phyloP scores from a whole-genome alignment of 2,888 invertebrate genomes.

The Adineta ricciae region DNA sequence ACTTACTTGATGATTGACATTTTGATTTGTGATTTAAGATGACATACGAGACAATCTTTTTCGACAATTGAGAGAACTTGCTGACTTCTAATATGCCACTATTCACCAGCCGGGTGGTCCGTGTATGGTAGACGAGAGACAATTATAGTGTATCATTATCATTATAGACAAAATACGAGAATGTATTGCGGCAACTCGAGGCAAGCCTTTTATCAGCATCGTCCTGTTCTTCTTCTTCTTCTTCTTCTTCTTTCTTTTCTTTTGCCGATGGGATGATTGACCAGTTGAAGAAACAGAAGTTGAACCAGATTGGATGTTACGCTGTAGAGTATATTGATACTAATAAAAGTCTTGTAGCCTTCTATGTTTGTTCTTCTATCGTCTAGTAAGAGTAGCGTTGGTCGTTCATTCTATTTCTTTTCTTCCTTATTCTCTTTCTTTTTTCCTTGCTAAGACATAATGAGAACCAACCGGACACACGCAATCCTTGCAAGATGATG shows the following conservation, averaged over 20 bases:
- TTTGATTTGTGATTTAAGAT: neutral
- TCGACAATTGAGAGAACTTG: neutral
- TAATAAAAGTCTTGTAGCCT: neutral
- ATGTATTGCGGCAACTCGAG: neutral
- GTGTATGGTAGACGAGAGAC: neutral
- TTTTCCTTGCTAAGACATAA: neutral
- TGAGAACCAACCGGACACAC: neutral
- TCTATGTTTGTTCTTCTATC: neutral
- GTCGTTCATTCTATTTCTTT: neutral
- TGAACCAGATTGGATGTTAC: neutral
- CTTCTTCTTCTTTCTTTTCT: neutral
- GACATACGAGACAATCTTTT: neutral
- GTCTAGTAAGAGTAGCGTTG: neutral
- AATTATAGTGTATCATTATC: slow-evolving; percentile 5
- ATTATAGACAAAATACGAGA: neutral
- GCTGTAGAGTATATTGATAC: neutral
- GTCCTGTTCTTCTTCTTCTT: neutral
- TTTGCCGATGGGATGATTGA: neutral
- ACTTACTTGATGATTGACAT: neutral
- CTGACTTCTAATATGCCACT: neutral
- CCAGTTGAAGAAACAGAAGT: neutral
- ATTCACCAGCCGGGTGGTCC: neutral
- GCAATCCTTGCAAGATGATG: neutral
- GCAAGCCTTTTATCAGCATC: neutral
- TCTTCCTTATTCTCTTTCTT: neutral